Percentiles rank a stretch among this genome's conserved stretches.
These are phyloP conservation scores for Thymelicus sylvestris DNA, from an alignment of 2,888 invertebrate species.

Conservation along the genomic window DNA sequence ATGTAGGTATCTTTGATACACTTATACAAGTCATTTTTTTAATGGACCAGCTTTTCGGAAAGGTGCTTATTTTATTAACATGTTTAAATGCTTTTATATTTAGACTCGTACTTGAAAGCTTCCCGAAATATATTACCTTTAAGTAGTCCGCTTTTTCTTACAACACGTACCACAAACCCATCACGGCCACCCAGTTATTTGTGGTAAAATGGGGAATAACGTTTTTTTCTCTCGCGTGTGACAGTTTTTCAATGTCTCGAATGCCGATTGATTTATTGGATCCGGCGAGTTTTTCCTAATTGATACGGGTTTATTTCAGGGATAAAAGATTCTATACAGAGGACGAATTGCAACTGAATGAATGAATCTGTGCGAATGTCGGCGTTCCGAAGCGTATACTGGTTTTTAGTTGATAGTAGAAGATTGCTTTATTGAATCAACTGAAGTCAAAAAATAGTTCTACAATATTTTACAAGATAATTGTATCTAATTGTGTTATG, in stretches of 20 bases:
- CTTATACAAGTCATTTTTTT: too few relatives aligned
- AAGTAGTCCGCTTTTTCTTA: constrained; percentile 6
- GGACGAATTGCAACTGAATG: background rate
- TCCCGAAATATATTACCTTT: too few relatives aligned
- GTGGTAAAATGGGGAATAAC: constrained; percentile 53
- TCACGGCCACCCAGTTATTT: constrained; percentile 22
- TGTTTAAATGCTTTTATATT: too few relatives aligned
- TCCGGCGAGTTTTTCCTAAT: constrained; percentile 40
- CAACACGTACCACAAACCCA: constrained; percentile 31
- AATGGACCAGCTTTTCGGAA: too few relatives aligned
- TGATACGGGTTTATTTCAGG: constrained; percentile 29
- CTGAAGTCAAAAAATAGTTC: too few relatives aligned
- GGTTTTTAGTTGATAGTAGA: too few relatives aligned
- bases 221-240: constrained; percentile 58
- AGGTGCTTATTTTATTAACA: too few relatives aligned
- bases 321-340: background rate
- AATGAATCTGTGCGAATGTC: background rate
- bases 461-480: too few relatives aligned
- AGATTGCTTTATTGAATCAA: too few relatives aligned
- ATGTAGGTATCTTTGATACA: too few relatives aligned
- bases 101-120: too few relatives aligned
- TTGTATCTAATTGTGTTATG: too few relatives aligned
- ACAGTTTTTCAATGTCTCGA: constrained; percentile 56
- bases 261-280: constrained; percentile 58
- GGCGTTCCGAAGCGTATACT: background rate